These are phyloP conservation scores for Craniophora ligustri DNA, from an alignment of 2,888 invertebrate species.

Conservation along the genomic window DNA sequence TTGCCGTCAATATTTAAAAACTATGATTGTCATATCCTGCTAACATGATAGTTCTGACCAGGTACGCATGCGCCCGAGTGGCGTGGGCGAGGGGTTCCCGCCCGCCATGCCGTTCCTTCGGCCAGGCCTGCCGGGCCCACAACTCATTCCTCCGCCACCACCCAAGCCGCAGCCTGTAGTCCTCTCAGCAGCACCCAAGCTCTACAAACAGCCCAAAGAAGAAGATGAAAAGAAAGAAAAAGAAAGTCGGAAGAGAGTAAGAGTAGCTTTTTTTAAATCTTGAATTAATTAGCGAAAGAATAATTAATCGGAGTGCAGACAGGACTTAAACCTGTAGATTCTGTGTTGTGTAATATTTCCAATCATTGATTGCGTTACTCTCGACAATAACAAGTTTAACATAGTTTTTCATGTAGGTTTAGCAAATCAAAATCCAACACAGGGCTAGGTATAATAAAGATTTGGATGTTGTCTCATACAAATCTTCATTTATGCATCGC, in stretches of 20 bases:
- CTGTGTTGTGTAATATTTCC: too few relatives aligned
- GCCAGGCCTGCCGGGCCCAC: constrained; percentile 79
- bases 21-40: not conserved
- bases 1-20: not conserved
- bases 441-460: too few relatives aligned
- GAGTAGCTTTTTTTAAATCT: too few relatives aligned
- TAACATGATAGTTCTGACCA: not conserved
- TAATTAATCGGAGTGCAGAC: too few relatives aligned
- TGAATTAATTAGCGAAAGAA: too few relatives aligned
- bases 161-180: constrained; percentile 89
- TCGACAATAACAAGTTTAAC: too few relatives aligned
- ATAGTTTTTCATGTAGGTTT: too few relatives aligned
- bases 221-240: constrained; percentile 76
- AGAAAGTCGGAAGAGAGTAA: constrained; percentile 75
- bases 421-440: too few relatives aligned
- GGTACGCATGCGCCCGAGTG: constrained; percentile 64
- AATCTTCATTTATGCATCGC: not conserved
- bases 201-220: constrained; percentile 89
- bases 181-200: constrained; percentile 91
- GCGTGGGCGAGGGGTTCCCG: constrained; percentile 65
- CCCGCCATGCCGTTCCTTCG: constrained; percentile 78
- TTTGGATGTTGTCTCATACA: too few relatives aligned
- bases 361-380: too few relatives aligned
- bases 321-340: too few relatives aligned
- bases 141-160: constrained; percentile 78